A percentile compares a stretch with the other conserved stretches of the same genome.
phyloP scores from a whole-genome alignment of 1,140 invertebrate genomes.

The Cryptotermes secundus region DNA sequence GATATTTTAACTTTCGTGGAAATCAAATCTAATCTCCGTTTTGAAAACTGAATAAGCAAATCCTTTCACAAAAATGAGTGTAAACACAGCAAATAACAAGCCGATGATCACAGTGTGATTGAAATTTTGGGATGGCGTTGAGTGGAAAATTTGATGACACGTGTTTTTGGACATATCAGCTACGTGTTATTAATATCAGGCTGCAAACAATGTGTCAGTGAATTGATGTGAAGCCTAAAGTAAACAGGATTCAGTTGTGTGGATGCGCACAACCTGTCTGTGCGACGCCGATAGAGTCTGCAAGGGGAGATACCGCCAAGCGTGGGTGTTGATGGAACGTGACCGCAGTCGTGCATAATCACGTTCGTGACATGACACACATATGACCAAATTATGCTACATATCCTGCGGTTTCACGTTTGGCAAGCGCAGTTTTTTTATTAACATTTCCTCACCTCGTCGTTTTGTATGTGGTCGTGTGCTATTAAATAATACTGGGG shows the following conservation, averaged over 20 bases:
- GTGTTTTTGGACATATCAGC: not conserved
- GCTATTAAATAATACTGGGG: not conserved
- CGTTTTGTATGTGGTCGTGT: not conserved
- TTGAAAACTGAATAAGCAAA: not conserved
- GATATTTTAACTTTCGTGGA: no score
- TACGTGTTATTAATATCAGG: not conserved
- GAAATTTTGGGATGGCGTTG: not conserved
- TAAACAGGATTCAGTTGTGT: not conserved
- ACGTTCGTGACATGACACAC: constrained; percentile 27
- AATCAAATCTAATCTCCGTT: no score
- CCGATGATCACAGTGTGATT: not conserved
- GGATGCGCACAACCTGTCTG: not conserved
- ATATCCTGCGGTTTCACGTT: not conserved
- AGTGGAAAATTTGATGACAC: not conserved
- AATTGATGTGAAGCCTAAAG: not conserved
- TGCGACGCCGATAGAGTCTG: not conserved
- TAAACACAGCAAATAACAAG: not conserved
- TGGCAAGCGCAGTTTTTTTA: not conserved
- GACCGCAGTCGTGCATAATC: constrained; percentile 22
- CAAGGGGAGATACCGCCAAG: not conserved
- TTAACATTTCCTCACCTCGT: not conserved
- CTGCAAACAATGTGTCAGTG: not conserved
- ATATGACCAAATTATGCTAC: constrained; percentile 27
- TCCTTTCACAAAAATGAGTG: not conserved
- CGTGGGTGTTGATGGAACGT: constrained; percentile 1